These are phyloP conservation scores for Thalassarche chlororhynchos DNA, from an alignment of 2,113 vertebrate species.

Conservation along the genomic window DNA sequence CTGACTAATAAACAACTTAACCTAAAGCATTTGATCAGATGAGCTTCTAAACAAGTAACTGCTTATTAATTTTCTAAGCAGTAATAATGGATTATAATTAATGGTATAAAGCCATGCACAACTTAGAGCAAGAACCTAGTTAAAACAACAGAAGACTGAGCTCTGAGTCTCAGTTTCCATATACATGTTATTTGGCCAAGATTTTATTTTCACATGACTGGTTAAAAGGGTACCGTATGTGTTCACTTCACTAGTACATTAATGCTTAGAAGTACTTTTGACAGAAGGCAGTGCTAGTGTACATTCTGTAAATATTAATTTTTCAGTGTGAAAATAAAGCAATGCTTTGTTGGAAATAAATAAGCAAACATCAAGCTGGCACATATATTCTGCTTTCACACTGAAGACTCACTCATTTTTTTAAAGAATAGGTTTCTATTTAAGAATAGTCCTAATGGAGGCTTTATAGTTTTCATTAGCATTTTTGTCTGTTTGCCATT, in stretches of 20 bases:
- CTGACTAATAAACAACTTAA: neutral
- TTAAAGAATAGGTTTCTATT: neutral
- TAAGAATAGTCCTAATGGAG: neutral
- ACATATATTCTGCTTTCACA: neutral
- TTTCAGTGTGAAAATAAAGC: neutral
- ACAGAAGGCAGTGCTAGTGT: neutral
- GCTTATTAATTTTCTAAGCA: neutral
- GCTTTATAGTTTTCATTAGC: neutral
- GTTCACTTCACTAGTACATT: neutral
- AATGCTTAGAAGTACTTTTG: neutral
- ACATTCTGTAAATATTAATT: neutral
- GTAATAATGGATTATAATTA: neutral
- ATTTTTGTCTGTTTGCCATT: neutral
- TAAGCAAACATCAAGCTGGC: neutral
- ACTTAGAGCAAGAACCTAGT: neutral
- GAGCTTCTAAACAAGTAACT: neutral
- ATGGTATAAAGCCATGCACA: neutral
- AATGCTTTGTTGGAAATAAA: neutral
- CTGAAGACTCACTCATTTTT: neutral
- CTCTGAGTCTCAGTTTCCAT: neutral
- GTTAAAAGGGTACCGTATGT: neutral
- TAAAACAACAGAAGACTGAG: neutral
- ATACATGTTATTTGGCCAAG: neutral
- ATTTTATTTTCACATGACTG: neutral
- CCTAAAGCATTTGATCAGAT: accelerated